These are phyloP conservation scores for Sebastes schlegelii DNA, from an alignment of 2,113 vertebrate genomes.

Conservation along the genomic window DNA sequence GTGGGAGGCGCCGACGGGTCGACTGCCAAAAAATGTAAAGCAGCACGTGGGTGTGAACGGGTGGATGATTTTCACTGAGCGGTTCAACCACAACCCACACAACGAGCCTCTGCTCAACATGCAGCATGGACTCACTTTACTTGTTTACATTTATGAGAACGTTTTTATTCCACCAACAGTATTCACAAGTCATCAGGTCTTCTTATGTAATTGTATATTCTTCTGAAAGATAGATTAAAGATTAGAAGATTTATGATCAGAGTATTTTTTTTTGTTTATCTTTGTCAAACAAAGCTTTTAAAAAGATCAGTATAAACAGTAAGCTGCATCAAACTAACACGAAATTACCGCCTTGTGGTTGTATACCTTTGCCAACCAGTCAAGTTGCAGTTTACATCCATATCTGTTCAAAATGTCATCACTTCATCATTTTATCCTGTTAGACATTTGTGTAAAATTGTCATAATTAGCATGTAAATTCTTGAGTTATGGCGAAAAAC, in stretches of 20 bases:
- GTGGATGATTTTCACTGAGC: not conserved
- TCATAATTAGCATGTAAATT: no score
- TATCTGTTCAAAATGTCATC: no score
- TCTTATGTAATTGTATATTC: not conserved
- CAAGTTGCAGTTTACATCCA: no score
- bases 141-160: constrained; percentile 23
- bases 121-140: constrained; percentile 11
- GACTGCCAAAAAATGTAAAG: not conserved
- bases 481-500: no score
- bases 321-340: not conserved
- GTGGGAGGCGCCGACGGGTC: constrained; percentile 14
- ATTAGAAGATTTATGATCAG: not conserved
- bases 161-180: constrained; percentile 18
- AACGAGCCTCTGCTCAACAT: not conserved
- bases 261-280: not conserved
- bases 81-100: constrained; percentile 17
- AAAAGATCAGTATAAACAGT: not conserved
- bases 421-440: no score
- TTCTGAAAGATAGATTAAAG: not conserved
- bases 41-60: constrained; percentile 27
- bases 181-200: constrained; percentile 3
- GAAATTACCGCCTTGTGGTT: no score
- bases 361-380: no score
- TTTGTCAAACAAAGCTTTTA: not conserved
- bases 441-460: no score